phyloP scores from a whole-genome alignment of 2,797 vertebrate species.

The Rhynchonycteris naso region DNA sequence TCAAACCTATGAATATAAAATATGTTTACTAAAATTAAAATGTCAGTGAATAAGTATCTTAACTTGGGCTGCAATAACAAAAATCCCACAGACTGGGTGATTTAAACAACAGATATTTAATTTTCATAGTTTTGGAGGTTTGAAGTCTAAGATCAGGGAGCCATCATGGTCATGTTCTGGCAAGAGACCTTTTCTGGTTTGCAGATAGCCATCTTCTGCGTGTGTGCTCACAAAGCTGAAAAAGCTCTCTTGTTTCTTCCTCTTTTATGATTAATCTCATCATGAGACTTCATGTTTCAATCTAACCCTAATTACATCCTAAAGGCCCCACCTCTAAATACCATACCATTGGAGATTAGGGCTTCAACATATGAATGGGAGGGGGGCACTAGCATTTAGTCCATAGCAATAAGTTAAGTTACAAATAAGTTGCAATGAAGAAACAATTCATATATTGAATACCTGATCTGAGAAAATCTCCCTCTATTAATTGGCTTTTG shows the following conservation, averaged over 20 bases:
- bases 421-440: not conserved
- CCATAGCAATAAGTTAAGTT: not conserved
- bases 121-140: not conserved
- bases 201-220: not conserved
- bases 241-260: not conserved
- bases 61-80: not conserved
- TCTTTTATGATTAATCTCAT: not conserved
- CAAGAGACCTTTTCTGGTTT: not conserved
- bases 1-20: not conserved
- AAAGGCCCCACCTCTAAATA: not conserved
- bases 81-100: not conserved
- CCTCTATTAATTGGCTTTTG: not conserved
- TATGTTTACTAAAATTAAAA: not conserved
- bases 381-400: not conserved
- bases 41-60: not conserved
- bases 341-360: too few species aligned
- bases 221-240: not conserved
- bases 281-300: not conserved
- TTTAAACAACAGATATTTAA: not conserved
- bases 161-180: not conserved
- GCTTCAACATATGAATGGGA: not conserved
- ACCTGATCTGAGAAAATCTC: not conserved
- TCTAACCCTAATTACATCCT: not conserved
- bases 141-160: not conserved
- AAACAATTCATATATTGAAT: not conserved